Percentiles rank a stretch among this genome's conserved stretches.
Conservation (phyloP, 2,888 invertebrate genomes). For the Zonitis immaculata region DNA sequence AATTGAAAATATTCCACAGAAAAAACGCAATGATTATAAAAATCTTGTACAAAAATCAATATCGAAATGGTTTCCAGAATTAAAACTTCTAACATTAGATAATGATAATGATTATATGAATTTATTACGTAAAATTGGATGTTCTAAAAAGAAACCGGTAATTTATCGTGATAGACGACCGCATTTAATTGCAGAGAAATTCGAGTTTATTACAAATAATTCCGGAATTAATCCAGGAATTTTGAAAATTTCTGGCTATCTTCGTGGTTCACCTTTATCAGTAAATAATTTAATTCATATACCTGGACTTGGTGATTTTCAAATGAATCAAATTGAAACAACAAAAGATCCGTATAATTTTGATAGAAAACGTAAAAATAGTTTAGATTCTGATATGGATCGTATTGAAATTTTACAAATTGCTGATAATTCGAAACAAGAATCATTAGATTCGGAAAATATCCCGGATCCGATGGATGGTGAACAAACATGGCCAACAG, state of each 20-base stretch:
- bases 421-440: constrained; percentile 65
- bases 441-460: constrained; percentile 73
- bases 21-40: constrained; percentile 66
- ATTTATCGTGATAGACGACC: constrained; percentile 75
- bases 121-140: constrained; percentile 66
- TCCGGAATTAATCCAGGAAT: constrained; percentile 50
- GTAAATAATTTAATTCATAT: constrained; percentile 89
- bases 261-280: constrained; percentile 77
- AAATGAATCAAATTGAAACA: constrained; percentile 75
- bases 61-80: constrained; percentile 72
- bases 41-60: constrained; percentile 61
- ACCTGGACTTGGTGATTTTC: constrained; percentile 90
- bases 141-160: constrained; percentile 72
- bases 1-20: constrained; percentile 66
- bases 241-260: constrained; percentile 79
- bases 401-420: constrained; percentile 53
- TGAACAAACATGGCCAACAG: constrained; percentile 96
- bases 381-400: constrained; percentile 13
- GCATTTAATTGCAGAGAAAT: constrained; percentile 76
- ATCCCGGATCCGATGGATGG: constrained; percentile 86
- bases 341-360: constrained; percentile 65
- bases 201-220: constrained; percentile 59
- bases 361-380: constrained; percentile 45
- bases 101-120: constrained; percentile 71
- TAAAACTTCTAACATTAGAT: constrained; percentile 75